Conservation (phyloP, 2,113 vertebrate species). For the Nothoprocta perdicaria region DNA sequence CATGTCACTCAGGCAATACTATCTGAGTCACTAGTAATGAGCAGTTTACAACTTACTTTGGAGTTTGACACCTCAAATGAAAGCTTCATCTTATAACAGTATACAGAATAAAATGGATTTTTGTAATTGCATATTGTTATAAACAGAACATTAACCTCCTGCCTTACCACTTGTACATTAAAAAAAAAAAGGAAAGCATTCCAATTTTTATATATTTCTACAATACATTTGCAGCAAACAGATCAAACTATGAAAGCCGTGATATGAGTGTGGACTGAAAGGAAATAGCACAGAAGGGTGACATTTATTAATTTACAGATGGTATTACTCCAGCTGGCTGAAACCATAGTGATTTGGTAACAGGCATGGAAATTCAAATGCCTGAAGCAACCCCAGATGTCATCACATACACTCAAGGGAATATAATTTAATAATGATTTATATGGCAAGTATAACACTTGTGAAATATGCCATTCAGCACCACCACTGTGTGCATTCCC, state of each 20-base stretch:
- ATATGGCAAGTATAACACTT: slow-evolving; percentile 59
- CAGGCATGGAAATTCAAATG: slow-evolving; percentile 64
- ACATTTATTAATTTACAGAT: slow-evolving; percentile 78
- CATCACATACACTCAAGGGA: slow-evolving; percentile 50
- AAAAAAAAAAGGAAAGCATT: background rate
- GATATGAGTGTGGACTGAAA: slow-evolving; percentile 44
- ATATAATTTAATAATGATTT: slow-evolving; percentile 75
- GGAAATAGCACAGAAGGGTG: slow-evolving; percentile 68
- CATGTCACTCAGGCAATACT: background rate
- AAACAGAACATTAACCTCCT: slow-evolving; percentile 15
- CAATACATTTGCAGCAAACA: slow-evolving; percentile 26
- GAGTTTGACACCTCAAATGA: background rate
- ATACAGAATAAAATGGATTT: background rate
- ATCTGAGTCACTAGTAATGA: slow-evolving; percentile 2
- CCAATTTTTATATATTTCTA: slow-evolving; percentile 41
- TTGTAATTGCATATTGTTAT: background rate
- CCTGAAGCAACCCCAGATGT: slow-evolving; percentile 74
- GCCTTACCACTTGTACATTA: background rate
- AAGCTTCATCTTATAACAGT: background rate
- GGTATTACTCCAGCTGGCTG: slow-evolving; percentile 69
- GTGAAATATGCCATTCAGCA: slow-evolving; percentile 68
- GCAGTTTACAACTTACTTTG: background rate
- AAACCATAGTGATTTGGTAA: slow-evolving; percentile 74
- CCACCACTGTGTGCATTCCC: slow-evolving; percentile 34
- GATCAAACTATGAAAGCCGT: slow-evolving; percentile 35